phyloP scores from a whole-genome alignment of 37 sponge, comb jelly and placozoan species.

The Aphrocallistes beatrix region DNA sequence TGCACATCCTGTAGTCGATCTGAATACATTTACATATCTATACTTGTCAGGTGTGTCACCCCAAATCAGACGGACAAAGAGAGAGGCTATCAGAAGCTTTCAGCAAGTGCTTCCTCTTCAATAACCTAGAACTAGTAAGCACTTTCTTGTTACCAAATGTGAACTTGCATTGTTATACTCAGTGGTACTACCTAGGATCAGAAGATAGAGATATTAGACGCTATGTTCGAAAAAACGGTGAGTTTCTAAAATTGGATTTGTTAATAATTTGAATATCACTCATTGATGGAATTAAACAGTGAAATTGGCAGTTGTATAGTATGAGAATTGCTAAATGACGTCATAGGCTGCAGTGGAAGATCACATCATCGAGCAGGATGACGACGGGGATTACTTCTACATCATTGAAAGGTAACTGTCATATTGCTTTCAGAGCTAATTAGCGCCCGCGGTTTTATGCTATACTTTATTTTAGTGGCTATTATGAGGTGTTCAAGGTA shows the following conservation, averaged over 20 bases:
- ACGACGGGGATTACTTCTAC: conserved; percentile 92
- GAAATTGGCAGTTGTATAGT: no score
- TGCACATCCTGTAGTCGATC: not conserved
- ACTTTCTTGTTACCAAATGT: not conserved
- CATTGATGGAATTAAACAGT: no score
- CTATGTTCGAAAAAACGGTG: conserved; percentile 88
- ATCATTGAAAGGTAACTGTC: conserved; percentile 70
- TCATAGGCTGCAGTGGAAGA: conserved; percentile 45
- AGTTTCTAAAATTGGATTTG: not conserved
- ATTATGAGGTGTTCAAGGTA: not conserved
- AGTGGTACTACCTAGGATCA: conserved; percentile 42
- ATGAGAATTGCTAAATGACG: not conserved
- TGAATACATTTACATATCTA: not conserved
- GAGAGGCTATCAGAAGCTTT: conserved; percentile 43
- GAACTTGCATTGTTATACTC: not conserved
- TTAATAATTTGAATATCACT: no score
- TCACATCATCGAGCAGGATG: conserved; percentile 75
- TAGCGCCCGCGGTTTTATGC: no score
- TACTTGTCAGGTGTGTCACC: conserved; percentile 55
- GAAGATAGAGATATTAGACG: conserved; percentile 60
- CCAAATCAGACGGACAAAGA: conserved; percentile 84
- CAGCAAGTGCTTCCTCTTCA: conserved; percentile 64
- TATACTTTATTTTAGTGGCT: not conserved
- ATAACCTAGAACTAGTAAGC: conserved; percentile 44
- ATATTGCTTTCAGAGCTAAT: no score